Evolutionary conservation across 2,113 vertebrate species (phyloP).

Genomic region (Nyctereutes procyonoides): DNA sequence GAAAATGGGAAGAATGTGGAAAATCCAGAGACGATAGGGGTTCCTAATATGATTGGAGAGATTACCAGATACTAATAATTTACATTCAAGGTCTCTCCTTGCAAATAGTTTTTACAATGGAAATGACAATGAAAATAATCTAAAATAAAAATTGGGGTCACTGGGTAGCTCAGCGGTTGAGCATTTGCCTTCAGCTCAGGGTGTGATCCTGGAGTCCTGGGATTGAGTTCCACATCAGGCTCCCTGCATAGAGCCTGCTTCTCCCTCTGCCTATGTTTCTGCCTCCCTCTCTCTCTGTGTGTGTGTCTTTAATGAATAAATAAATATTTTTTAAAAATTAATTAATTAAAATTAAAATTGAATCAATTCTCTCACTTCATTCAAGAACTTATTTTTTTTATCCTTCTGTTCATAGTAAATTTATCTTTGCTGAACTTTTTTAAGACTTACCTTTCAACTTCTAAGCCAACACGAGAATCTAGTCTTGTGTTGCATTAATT

Average conservation of each 20-base stretch:
- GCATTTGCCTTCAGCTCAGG: too few species aligned
- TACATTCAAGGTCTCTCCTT: not conserved
- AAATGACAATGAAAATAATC: slow-evolving; percentile 1
- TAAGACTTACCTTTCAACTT: not conserved
- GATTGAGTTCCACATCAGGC: too few species aligned
- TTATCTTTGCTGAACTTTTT: not conserved
- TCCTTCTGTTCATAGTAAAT: not conserved
- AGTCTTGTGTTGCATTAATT: not conserved
- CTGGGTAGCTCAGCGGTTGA: too few species aligned
- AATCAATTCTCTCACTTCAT: not conserved
- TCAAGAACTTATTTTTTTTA: not conserved
- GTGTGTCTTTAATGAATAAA: too few species aligned
- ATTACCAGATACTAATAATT: not conserved
- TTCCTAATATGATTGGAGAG: not conserved
- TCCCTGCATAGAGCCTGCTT: too few species aligned
- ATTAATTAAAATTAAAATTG: not conserved
- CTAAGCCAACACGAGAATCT: not conserved
- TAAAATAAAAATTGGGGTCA: not conserved
- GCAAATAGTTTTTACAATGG: not conserved
- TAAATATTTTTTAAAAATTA: too few species aligned
- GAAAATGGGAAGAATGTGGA: not conserved
- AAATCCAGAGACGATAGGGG: not conserved
- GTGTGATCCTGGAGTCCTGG: too few species aligned
- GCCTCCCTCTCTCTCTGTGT: too few species aligned
- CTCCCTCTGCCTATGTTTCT: too few species aligned